Base-by-base conservation (phyloP, 2,888 invertebrate genomes). In the Gonocerus acuteangulatus region DNA sequence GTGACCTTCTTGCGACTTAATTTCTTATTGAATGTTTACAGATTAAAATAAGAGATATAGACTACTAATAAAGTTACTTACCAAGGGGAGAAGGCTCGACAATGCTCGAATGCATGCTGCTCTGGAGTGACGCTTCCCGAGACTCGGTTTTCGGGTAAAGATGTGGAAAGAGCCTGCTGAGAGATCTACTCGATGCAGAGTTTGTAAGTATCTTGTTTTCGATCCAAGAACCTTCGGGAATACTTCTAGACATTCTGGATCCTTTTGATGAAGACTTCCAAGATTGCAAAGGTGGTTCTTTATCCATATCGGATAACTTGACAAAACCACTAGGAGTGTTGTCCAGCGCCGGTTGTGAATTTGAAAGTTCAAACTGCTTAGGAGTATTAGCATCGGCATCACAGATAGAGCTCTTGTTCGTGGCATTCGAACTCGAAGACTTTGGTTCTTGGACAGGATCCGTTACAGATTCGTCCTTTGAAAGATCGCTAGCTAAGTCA, bases 271-370 rank as follows among this genome's bases (percentile, higher is more conserved):
- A 47, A 9, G 59, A 49, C 21, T 45, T 57, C 62, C 65, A 61
- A 27, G 39, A 60, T 49, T 59, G 68, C 18, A 51, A 56, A 39
- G 67, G 68, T 61, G 63, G 67, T 69, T 85, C 86, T 34, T 52
- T 52, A 71, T 89, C 88, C 72, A 90, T 78, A 72, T 90, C 89
- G 1, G 89, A 89, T 6, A 90, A 75, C 70, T 84, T 84, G 0
- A 90, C 89, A 71, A 87, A 86, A 59, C 77, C 66, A 42, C 44
- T 18, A 2, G 56, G 21, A 9, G 23, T 13, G 3, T 47, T 16
- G 9, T 56, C 56, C 22, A 54, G 23, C 48, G 52, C 52, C 16
- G 34, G 61, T 32, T 64, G 61, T 11, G 61, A 62, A 47, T 32
- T 57, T 11, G 54, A 64, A 27, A 57, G 62, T 44, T 61, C 65